Evolutionary conservation across 1,140 invertebrate species (phyloP), one percentile per base, ranked within the genome.

Genomic region (Drosophila lacertosa): DNA sequence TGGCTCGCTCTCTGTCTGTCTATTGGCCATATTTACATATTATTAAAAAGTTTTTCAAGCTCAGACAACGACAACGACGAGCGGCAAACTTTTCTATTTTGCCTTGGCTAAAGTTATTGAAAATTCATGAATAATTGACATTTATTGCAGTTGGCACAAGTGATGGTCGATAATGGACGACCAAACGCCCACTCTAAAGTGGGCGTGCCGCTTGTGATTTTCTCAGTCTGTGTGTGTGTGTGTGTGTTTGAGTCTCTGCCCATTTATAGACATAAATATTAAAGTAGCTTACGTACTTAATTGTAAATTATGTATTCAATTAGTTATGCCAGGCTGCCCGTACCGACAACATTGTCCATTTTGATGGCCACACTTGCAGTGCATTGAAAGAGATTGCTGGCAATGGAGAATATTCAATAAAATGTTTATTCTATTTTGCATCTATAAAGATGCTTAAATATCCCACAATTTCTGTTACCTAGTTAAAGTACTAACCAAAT

Each of bases 101-200:
- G 74, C 70, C 74, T 73, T 42, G 45, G 63, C 68, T 69, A 73
- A 77, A 86, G 81, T 86, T 86, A 86, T 86, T 86, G 81, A 86
- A 86, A 86, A 86, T 80, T 86, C 77, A 86, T 86, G 77, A 86
- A 86, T 86, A 86, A 86, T 86, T 86, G 81, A 86, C 81, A 86
- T 86, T 86, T 86, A 86, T 86, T 86, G 81, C 81, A 86, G 81
- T 86, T 86, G 81, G 81, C 81, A 84, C 80, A 86, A 86, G 65
- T 80, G 72, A 86, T 86, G 77, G 81, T 70, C 81, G 81, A 86
- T 86, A 86, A 84, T 77, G 81, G 76, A 66, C 74, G 66, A 51
- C 47, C 37, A 18, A 33, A 13, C 22, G 40, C 29, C 48, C n/a
- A 22, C 6, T n/a, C 16, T 7, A 35, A 18, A 15, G 6, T 11